Percentiles rank a stretch among this genome's conserved stretches.
Evolutionary conservation across 2,888 invertebrate genomes (phyloP).

Genomic region (Drosophila bunnanda): DNA sequence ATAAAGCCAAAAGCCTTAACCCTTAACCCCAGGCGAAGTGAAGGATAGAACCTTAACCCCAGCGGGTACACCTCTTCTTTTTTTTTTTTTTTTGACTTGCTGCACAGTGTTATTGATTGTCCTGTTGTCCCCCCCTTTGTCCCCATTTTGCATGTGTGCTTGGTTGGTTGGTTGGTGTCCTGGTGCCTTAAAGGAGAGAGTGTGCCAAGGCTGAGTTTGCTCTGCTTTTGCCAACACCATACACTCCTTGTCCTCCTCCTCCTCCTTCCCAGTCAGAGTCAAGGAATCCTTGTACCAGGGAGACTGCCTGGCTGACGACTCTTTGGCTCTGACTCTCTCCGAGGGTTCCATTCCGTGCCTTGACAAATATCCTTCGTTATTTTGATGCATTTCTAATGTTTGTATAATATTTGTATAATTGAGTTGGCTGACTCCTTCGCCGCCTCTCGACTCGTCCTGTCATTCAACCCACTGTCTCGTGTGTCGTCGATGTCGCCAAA

Average conservation of each 20-base stretch:
- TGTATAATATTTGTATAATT: slow-evolving; percentile 76
- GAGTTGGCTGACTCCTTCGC: slow-evolving; percentile 57
- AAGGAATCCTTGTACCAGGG: slow-evolving; percentile 35
- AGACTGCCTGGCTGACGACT: not conserved
- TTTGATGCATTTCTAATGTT: slow-evolving; percentile 77
- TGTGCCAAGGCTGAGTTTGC: slow-evolving; percentile 49
- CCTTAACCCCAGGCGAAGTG: slow-evolving; percentile 16
- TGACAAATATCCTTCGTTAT: slow-evolving; percentile 73
- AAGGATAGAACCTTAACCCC: slow-evolving; percentile 23
- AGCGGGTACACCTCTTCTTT: not conserved
- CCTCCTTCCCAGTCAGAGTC: not conserved
- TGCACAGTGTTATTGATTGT: slow-evolving; percentile 40
- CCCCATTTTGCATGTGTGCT: slow-evolving; percentile 17
- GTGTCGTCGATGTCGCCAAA: slow-evolving; percentile 65
- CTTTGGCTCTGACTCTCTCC: slow-evolving; percentile 6
- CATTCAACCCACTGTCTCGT: slow-evolving; percentile 30
- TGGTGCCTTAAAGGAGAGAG: slow-evolving; percentile 21
- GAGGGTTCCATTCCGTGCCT: slow-evolving; percentile 56
- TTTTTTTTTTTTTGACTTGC: not conserved
- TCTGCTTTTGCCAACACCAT: slow-evolving; percentile 4
- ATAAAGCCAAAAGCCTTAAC: slow-evolving; percentile 27
- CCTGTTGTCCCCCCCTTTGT: slow-evolving; percentile 1
- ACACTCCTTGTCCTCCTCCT: not conserved
- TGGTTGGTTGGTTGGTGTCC: not conserved
- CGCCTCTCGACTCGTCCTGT: not conserved